Base-by-base conservation (phyloP, 2,888 invertebrate genomes). In the Apotomis betuletana region DNA sequence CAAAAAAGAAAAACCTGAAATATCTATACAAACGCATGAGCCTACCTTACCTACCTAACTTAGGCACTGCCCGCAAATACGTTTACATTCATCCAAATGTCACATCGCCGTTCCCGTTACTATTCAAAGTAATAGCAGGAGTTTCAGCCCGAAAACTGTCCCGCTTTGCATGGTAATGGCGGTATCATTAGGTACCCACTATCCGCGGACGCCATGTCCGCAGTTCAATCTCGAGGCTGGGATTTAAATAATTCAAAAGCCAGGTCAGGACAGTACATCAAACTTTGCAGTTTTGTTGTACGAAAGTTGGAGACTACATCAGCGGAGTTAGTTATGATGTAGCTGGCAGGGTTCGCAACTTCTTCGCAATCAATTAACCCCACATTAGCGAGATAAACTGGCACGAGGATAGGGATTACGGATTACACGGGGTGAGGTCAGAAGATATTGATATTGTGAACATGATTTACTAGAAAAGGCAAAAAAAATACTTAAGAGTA, bases 241-340 rank as follows among this genome's bases (percentile, higher is more conserved):
- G 49, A 49, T 15, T 51, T 69, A 63, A 62, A 69, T 69, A 62
- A 69, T 69, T 38, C 69, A 57, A 61, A 36, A 44, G 54, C 52
- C 61, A 55, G 61, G 61, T 46, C 69, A 62, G 49, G 55, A 6
- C 38, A 55, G 44, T 54, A 46, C 15, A 57, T 69, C 38, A 55
- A 69, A 69, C 61, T 57, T 61, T 49, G 61, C 49, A 57, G 62
- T 69, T 62, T 61, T 49, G 49, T 15, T 59, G 8, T 67, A 41
- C 36, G 41, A 61, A 68, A 68, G 41, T 27, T 63, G 27, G 36
- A 4, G 55, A 13, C 10, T 41, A 55, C 38, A 62, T 55, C 57
- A 62, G 13, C 36, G 46, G n/a, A 65, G 46, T 57, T 62, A 27
- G 8, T 13, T 41, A 41, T 51, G 27, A 15, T 12, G 15, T 51